Base-by-base conservation (phyloP, 2,888 invertebrate genomes). In the Mythimna impura region DNA sequence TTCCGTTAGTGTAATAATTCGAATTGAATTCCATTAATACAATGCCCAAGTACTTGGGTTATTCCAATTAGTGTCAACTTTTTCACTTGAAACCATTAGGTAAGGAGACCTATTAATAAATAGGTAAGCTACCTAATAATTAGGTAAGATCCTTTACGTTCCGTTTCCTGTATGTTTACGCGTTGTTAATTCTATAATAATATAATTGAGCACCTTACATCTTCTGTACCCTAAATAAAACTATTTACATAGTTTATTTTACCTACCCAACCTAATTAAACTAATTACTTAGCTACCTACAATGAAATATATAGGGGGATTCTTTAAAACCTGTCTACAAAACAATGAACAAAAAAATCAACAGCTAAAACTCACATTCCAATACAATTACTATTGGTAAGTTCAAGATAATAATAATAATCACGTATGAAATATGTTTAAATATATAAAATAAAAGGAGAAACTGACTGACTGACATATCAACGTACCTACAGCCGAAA, bases 1-100 rank as follows among this genome's bases (percentile, higher is more conserved):
- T 87, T 76, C 75, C 75, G 71, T 77, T 72, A 76, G 64, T 80
- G 40, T 80, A 57, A 22, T 82, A 54, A 30, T 64, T 76, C 47
- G n/a, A 62, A 72, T 75, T 78, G 34, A 66, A 71, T 68, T 80
- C 71, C 61, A 62, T 20, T 73, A 60, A 50, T 30, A 60, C 34
- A 55, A 54, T 17, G 22, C 9, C 58, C 20, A 64, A 65, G 14
- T 30, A 58, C 30, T 50, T 54, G 25, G 20, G 52, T 60, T 9
- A 57, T 43, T 60, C 66, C 52, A 70, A 54, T 63, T 60, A 77
- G 40, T 30, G 57, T 12, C 30, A 68, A 40, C 14, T 60, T 69
- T 22, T 52, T 55, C 22, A 34, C n/a, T 58, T 22, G 17, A 52
- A 50, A 47, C 25, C 43, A 72, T 69, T 78, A 67, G 0, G 47